A percentile compares a stretch with the other conserved stretches of the same genome.
Conservation (phyloP, 2,888 invertebrate species). For the Cheilosia grossa region DNA sequence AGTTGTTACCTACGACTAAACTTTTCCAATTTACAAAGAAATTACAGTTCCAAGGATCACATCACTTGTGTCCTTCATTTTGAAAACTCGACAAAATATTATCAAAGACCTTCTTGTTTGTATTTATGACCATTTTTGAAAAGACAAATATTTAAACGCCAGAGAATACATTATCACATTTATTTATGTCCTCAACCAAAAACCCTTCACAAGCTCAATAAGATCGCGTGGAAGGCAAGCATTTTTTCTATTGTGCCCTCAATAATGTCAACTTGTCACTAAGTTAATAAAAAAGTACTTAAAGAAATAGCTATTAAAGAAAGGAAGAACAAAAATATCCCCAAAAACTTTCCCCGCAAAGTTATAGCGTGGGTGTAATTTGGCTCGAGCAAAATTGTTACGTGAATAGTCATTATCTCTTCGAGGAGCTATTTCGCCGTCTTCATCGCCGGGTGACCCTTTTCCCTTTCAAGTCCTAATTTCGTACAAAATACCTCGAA, state of each 20-base stretch:
- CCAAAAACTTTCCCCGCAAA: constrained; percentile 30
- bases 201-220: too few relatives aligned
- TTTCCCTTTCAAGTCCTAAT: constrained; percentile 27
- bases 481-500: constrained; percentile 27
- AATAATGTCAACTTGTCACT: constrained; percentile 59
- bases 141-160: too few relatives aligned
- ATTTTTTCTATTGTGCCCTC: constrained; percentile 9
- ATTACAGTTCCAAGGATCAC: too few relatives aligned
- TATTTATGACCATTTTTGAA: too few relatives aligned
- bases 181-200: too few relatives aligned
- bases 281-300: constrained; percentile 73
- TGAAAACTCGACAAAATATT: too few relatives aligned
- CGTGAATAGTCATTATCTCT: constrained; percentile 46
- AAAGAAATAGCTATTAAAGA: constrained; percentile 29
- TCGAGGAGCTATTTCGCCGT: constrained; percentile 20
- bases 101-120: too few relatives aligned
- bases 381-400: constrained; percentile 51
- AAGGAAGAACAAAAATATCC: neutral
- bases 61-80: too few relatives aligned
- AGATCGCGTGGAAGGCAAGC: constrained; percentile 38
- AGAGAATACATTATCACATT: too few relatives aligned
- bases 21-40: too few relatives aligned
- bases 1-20: too few relatives aligned
- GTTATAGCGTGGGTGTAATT: constrained; percentile 30
- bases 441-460: constrained; percentile 37